Percentiles rank a stretch among this genome's conserved stretches.
Evolutionary conservation across 2,113 vertebrate species (phyloP).

Genomic region (Lutjanus erythropterus): DNA sequence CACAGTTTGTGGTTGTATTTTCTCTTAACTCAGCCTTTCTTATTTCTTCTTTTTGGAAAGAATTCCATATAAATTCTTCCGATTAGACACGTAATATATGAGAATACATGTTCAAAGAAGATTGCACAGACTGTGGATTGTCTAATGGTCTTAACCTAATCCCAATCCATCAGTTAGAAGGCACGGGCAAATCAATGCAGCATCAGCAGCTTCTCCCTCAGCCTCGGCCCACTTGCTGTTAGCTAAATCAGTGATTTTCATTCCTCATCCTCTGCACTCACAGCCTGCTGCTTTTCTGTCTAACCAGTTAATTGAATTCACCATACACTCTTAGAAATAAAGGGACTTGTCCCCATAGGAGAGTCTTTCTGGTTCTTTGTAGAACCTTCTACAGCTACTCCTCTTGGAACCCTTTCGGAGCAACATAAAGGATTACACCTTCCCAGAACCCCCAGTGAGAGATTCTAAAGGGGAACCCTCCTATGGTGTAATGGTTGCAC

Average conservation of each 20-base stretch:
- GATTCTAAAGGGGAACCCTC: too few species aligned
- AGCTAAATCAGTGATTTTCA: slow-evolving; percentile 54
- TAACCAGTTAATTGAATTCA: slow-evolving; percentile 45
- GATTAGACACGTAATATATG: not conserved
- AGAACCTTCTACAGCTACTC: too few species aligned
- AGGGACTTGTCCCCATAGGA: too few species aligned
- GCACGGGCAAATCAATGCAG: slow-evolving; percentile 59
- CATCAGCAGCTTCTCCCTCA: slow-evolving; percentile 52
- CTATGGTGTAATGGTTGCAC: too few species aligned
- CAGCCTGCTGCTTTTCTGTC: slow-evolving; percentile 26
- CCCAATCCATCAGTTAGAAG: slow-evolving; percentile 54
- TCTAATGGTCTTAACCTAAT: slow-evolving; percentile 38
- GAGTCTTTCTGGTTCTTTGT: too few species aligned
- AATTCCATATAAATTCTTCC: not conserved
- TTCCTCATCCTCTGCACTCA: slow-evolving; percentile 32
- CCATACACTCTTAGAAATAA: too few species aligned
- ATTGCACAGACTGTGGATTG: not conserved
- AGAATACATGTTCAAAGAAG: not conserved
- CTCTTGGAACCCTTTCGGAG: too few species aligned
- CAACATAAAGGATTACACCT: too few species aligned
- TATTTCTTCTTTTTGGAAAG: not conserved
- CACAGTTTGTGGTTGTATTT: slow-evolving; percentile 38
- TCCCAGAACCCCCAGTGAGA: too few species aligned
- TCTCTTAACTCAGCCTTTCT: not conserved
- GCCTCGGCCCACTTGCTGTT: slow-evolving; percentile 36